Conservation (phyloP, 2,113 vertebrate genomes). For the Psittacula cyanocephala region DNA sequence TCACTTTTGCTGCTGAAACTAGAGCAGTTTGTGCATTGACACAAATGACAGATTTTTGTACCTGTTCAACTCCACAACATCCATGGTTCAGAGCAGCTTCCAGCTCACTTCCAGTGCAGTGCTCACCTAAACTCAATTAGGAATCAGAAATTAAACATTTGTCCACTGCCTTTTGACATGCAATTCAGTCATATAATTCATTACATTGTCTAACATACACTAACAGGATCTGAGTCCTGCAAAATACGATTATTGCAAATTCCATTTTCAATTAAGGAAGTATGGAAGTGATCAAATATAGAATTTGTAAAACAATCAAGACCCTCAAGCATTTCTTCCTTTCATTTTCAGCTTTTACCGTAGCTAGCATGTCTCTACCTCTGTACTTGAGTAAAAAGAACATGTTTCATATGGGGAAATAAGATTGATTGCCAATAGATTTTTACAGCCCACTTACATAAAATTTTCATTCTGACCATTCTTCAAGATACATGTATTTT, state of each 20-base stretch:
- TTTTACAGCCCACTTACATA: not conserved
- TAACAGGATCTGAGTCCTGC: not conserved
- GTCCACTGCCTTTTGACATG: not conserved
- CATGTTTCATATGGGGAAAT: not conserved
- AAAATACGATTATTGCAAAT: not conserved
- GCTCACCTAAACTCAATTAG: not conserved
- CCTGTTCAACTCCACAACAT: not conserved
- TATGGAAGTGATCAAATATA: not conserved
- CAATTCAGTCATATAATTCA: not conserved
- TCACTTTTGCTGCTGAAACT: not conserved
- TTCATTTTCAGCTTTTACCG: not conserved
- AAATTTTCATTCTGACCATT: not conserved
- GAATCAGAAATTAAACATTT: not conserved
- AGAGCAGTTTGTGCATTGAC: rapidly evolving
- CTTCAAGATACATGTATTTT: not conserved
- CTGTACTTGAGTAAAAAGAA: not conserved
- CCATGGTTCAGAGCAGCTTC: not conserved
- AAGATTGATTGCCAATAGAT: not conserved
- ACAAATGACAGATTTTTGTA: not conserved
- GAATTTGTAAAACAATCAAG: not conserved
- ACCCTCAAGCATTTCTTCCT: not conserved
- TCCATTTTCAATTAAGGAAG: not conserved
- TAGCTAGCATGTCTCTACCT: not conserved
- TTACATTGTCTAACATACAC: not conserved
- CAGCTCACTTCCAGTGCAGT: not conserved